Evolutionary conservation across 2,797 vertebrate genomes (phyloP).

Genomic region (Gadopsis bispinosus): DNA sequence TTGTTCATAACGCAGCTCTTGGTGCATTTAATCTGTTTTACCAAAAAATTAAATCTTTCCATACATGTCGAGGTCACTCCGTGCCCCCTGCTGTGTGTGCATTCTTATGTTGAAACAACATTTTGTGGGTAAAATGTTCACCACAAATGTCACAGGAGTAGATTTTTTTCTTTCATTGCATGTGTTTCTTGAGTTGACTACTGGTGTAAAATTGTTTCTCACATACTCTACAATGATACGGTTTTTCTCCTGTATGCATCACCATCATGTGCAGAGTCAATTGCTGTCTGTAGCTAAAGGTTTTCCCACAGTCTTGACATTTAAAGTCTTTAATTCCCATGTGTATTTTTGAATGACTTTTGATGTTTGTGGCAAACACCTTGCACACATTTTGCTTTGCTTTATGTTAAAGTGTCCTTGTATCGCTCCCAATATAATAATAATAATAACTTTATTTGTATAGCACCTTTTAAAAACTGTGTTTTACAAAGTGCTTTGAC

Average conservation of each 20-base stretch:
- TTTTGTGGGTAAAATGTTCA: background rate
- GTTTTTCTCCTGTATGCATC: slow-evolving; percentile 15
- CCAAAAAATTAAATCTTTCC: background rate
- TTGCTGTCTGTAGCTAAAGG: slow-evolving; percentile 5
- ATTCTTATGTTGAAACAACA: background rate
- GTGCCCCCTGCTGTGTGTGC: background rate
- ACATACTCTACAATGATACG: background rate
- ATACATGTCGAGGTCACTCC: background rate
- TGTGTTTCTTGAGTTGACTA: slow-evolving; percentile 13
- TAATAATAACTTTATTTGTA: too few relatives aligned
- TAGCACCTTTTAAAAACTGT: too few relatives aligned
- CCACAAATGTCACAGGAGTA: background rate
- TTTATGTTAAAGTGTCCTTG: too few relatives aligned
- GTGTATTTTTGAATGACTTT: slow-evolving; percentile 17
- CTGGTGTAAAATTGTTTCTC: slow-evolving; percentile 1
- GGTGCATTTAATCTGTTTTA: background rate
- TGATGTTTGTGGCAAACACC: too few relatives aligned
- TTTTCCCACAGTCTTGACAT: slow-evolving; percentile 26
- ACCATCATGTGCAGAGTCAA: slow-evolving; percentile 15
- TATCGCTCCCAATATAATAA: too few relatives aligned
- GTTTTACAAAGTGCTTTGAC: too few relatives aligned
- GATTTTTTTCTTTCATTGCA: background rate
- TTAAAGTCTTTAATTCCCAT: slow-evolving; percentile 1
- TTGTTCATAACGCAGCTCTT: too few relatives aligned
- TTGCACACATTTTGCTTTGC: too few relatives aligned